Conservation (phyloP, 1,140 invertebrate genomes). For the Eriocheir sinensis region DNA sequence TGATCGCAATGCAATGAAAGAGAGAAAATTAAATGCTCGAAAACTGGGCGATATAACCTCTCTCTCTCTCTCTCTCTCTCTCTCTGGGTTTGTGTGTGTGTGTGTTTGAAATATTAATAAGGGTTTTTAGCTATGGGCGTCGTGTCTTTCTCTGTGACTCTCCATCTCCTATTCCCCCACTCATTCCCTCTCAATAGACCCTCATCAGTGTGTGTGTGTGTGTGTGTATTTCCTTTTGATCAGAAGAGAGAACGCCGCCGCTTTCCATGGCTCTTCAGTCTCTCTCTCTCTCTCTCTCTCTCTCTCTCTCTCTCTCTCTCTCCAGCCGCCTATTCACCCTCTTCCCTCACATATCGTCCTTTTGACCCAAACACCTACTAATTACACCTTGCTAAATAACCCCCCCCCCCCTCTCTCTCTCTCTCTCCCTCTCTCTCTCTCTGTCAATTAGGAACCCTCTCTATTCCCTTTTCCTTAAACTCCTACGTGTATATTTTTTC, state of each 20-base stretch:
- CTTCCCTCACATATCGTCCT: no score
- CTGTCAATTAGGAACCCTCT: not conserved
- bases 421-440: not conserved
- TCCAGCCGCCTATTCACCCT: not conserved
- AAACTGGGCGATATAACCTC: no score
- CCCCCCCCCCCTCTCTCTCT: not conserved
- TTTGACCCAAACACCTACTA: not conserved
- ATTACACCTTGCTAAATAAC: constrained; percentile 44
- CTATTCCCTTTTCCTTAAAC: not conserved
- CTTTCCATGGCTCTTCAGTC: no score
- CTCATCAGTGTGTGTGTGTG: not conserved
- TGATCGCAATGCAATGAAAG: no score
- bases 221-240: constrained; percentile 5
- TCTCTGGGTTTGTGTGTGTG: not conserved
- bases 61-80: no score
- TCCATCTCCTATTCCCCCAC: not conserved
- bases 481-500: no score
- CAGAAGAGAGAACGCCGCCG: not conserved
- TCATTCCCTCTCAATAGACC: not conserved
- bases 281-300: not conserved
- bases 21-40: no score
- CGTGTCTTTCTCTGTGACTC: not conserved
- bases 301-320: not conserved
- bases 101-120: constrained; percentile 18
- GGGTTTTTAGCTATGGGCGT: not conserved